Percentiles rank a stretch among this genome's conserved stretches.
Evolutionary conservation across 2,797 vertebrate genomes (phyloP).

Genomic region (Fratercula arctica): DNA sequence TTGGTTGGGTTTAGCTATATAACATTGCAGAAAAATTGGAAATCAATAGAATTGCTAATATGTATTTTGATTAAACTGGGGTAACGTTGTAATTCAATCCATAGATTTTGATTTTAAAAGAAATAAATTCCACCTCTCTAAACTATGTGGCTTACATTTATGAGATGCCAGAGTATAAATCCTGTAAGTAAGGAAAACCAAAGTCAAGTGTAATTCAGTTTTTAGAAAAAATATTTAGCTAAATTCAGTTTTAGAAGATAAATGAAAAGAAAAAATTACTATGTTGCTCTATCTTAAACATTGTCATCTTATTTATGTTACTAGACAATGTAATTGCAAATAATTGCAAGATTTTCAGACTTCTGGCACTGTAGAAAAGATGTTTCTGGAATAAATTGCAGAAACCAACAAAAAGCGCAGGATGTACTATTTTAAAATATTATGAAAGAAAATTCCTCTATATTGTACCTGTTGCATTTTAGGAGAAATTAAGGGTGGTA

Average conservation of each 20-base stretch:
- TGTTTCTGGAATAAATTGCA: not conserved
- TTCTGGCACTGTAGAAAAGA: not conserved
- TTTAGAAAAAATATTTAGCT: not conserved
- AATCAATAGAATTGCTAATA: not conserved
- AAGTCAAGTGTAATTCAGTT: not conserved
- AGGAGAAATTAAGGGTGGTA: not conserved
- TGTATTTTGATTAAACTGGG: conserved; percentile 45
- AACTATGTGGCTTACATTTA: not conserved
- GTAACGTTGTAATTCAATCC: not conserved
- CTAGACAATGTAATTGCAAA: not conserved
- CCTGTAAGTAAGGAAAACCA: not conserved
- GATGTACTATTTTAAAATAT: not conserved
- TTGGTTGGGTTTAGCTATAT: not conserved
- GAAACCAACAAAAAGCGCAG: not conserved
- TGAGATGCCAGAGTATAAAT: not conserved
- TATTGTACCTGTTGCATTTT: not conserved
- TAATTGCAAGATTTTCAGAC: not conserved
- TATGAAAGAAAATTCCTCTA: not conserved
- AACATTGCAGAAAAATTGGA: conserved; percentile 18
- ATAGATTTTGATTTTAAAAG: conserved; percentile 11
- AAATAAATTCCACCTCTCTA: not conserved
- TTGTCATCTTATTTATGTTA: not conserved
- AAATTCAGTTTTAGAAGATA: not conserved
- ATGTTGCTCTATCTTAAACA: not conserved
- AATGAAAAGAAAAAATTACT: not conserved